Base-by-base conservation (phyloP, 2,113 vertebrate species). In the Dipodomys merriami region DNA sequence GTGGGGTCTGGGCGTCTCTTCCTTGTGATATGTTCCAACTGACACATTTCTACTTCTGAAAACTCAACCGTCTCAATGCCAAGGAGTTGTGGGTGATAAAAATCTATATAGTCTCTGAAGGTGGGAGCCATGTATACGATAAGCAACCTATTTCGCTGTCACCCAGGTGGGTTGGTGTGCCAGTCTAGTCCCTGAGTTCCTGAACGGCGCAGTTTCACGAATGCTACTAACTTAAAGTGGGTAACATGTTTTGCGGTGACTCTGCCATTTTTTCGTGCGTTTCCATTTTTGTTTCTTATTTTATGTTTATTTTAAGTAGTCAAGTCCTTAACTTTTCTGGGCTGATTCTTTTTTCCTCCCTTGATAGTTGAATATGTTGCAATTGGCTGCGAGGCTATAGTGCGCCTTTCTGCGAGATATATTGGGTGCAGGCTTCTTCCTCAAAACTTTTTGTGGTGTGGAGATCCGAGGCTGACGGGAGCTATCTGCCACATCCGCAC, bases 401-500 rank as follows among this genome's bases (percentile, higher is more conserved):
- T 80, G 82, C 96, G 69, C 83, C 87, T 96, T 2, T 0, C 73
- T 78, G 64, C 91, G 79, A 22, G 18, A 85, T 95, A 95, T 92
- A 95, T 85, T 94, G 83, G 90, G 91, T 83, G 91, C 49, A 67
- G 22, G 44, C 46, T 25, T 86, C 83, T 96, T 97, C 97, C 49
- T 91, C 80, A 60, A 91, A 85, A 79, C 53, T 80, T 88, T 27
- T 64, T 23, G 12, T 35, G 53, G 6, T 76, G 72, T 91, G 67
- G 64, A 82, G 85, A 79, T 94, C 67, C 80, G 64, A 0, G 62
- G 85, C 87, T 84, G 71, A 95, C 91, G 90, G 83, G 95, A 93
- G 80, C 88, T 94, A 82, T 82, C 94, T 96, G 92, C 97, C 94
- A 92, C 93, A 95, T 97, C 96, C 94, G 86, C 88, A 83, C 89